Conservation (phyloP, 92 coral and sea anemone genomes). For the Epizoanthus rinbou region DNA sequence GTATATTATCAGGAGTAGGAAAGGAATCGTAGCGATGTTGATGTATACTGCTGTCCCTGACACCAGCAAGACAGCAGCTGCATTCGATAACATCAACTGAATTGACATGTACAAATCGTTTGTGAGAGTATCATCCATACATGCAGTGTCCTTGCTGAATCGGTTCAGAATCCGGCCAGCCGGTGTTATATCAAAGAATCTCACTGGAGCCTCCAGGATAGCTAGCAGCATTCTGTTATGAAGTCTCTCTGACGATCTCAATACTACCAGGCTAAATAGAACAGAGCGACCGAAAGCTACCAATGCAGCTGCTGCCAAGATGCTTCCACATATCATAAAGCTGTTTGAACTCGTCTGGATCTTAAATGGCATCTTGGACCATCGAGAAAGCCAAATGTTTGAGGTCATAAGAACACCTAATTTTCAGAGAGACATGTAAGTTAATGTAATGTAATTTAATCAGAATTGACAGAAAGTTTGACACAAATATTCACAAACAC, state of each 20-base stretch:
- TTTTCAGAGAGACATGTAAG: neutral
- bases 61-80: neutral
- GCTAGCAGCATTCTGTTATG: slow-evolving; percentile 52
- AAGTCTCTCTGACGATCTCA: slow-evolving; percentile 42
- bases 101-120: neutral
- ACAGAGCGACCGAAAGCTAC: slow-evolving; percentile 41
- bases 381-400: neutral
- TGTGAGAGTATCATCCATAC: neutral
- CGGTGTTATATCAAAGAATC: slow-evolving; percentile 50
- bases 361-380: slow-evolving; percentile 1
- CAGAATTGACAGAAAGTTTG: too few relatives aligned
- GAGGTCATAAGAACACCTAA: neutral
- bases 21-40: neutral
- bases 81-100: neutral
- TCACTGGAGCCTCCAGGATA: slow-evolving; percentile 45
- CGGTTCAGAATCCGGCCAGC: slow-evolving; percentile 27
- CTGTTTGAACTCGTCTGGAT: neutral
- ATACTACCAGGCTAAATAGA: slow-evolving; percentile 33
- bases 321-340: slow-evolving; percentile 38
- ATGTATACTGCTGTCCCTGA: slow-evolving; percentile 5
- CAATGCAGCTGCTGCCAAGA: slow-evolving; percentile 25
- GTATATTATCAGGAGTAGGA: neutral
- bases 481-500: too few relatives aligned
- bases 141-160: neutral
- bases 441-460: neutral